These are phyloP conservation scores for Catalaphyllia jardinei DNA, from an alignment of 64 coral and sea anemone genomes.

Conservation along the genomic window DNA sequence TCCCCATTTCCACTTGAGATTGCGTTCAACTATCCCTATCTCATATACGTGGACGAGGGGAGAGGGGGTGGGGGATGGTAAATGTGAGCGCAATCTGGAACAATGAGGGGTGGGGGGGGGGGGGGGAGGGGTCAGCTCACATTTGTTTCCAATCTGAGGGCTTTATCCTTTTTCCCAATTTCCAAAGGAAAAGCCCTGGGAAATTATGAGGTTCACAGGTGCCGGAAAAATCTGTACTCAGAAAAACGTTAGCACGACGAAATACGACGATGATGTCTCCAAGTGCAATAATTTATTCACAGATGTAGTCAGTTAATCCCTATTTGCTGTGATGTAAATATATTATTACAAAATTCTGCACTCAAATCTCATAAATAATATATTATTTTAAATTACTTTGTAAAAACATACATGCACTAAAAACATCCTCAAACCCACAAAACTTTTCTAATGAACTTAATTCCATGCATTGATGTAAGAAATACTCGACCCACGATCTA, in stretches of 20 bases:
- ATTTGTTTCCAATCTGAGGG: too few relatives aligned
- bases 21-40: too few relatives aligned
- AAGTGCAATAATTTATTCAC: conserved; percentile 32
- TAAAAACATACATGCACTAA: background rate
- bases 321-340: conserved; percentile 2
- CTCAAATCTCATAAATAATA: conserved; percentile 13
- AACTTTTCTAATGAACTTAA: conserved; percentile 34
- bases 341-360: conserved; percentile 20
- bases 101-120: too few relatives aligned
- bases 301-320: background rate
- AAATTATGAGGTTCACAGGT: too few relatives aligned
- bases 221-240: too few relatives aligned
- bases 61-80: too few relatives aligned
- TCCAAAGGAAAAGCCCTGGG: too few relatives aligned
- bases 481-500: background rate
- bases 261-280: background rate
- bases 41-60: too few relatives aligned
- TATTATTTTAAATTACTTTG: background rate
- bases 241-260: background rate
- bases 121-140: too few relatives aligned
- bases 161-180: too few relatives aligned
- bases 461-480: background rate
- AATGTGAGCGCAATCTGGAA: too few relatives aligned
- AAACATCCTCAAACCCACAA: background rate
- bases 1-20: too few relatives aligned